A percentile compares a stretch with the other conserved stretches of the same genome.
phyloP scores from a whole-genome alignment of 2,888 invertebrate genomes.

The Ennomos quercinarius region DNA sequence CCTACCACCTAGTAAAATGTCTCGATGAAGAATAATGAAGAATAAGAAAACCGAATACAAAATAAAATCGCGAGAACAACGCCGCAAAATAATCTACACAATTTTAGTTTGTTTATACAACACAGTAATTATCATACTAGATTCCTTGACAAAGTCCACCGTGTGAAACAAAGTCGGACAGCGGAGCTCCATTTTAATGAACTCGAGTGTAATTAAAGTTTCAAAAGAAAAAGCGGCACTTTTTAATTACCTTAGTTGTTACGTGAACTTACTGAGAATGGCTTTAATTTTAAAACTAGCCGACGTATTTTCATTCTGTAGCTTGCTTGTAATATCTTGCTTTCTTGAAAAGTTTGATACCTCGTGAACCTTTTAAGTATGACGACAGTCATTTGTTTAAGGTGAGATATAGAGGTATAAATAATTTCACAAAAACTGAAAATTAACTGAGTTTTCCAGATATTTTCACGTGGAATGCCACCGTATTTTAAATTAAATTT shows the following conservation, averaged over 20 bases:
- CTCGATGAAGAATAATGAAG: no score
- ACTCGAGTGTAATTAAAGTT: slow-evolving; percentile 50
- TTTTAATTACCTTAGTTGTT: slow-evolving; percentile 51
- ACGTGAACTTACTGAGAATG: slow-evolving; percentile 44
- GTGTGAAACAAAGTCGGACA: slow-evolving; percentile 39
- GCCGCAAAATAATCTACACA: slow-evolving; percentile 10
- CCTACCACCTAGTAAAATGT: no score
- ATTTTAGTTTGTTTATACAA: slow-evolving; percentile 39
- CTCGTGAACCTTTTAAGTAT: slow-evolving; percentile 10
- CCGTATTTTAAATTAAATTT: no score
- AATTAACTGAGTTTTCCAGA: no score
- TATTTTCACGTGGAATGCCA: no score
- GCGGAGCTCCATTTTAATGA: slow-evolving; percentile 49
- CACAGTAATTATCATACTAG: slow-evolving; percentile 36
- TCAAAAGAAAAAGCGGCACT: slow-evolving; percentile 48
- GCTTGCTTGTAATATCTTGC: slow-evolving; percentile 15
- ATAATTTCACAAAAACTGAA: no score
- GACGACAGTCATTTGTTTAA: slow-evolving; percentile 16
- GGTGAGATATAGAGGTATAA: neutral
- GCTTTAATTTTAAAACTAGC: slow-evolving; percentile 35
- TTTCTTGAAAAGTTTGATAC: slow-evolving; percentile 12
- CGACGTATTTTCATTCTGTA: slow-evolving; percentile 25
- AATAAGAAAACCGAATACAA: neutral
- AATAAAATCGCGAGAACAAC: slow-evolving; percentile 7
- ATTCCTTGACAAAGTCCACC: slow-evolving; percentile 39